phyloP scores from a whole-genome alignment of 2,888 invertebrate species.

The Drosophila antonietae region DNA sequence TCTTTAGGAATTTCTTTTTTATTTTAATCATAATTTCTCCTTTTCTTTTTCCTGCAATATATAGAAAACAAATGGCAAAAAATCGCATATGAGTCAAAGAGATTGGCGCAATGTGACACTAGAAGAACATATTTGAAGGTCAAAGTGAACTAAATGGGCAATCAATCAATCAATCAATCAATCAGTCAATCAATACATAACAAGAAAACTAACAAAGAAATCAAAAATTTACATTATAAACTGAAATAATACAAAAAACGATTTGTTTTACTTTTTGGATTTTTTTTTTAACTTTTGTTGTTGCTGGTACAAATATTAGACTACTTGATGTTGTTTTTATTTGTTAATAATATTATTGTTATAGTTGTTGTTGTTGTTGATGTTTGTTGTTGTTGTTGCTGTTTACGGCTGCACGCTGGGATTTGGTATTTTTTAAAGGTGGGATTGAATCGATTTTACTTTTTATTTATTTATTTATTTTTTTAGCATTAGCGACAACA shows the following conservation, averaged over 20 bases:
- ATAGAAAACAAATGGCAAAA: constrained; percentile 76
- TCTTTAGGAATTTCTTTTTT: constrained; percentile 61
- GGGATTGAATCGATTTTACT: constrained; percentile 40
- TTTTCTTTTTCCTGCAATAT: constrained; percentile 84
- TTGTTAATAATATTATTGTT: constrained; percentile 40
- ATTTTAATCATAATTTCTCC: constrained; percentile 84
- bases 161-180: constrained; percentile 22
- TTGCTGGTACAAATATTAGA: constrained; percentile 60
- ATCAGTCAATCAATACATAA: constrained; percentile 52
- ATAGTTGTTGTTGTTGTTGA: constrained; percentile 40
- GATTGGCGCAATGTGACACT: constrained; percentile 44
- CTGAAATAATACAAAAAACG: background rate
- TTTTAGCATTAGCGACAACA: constrained; percentile 53
- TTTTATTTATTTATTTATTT: constrained; percentile 7
- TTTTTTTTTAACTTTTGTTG: constrained; percentile 6
- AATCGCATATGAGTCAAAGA: constrained; percentile 56
- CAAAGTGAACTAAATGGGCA: constrained; percentile 29
- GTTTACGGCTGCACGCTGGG: constrained; percentile 39
- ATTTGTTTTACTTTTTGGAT: constrained; percentile 1
- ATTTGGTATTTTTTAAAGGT: constrained; percentile 32
- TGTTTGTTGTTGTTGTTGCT: constrained; percentile 46
- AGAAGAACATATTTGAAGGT: constrained; percentile 39
- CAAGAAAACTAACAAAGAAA: constrained; percentile 32
- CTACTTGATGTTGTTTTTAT: constrained; percentile 50
- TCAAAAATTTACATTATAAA: constrained; percentile 15